These are phyloP conservation scores for Leptatherina wallacei DNA, from an alignment of 2,797 vertebrate genomes.

Conservation along the genomic window DNA sequence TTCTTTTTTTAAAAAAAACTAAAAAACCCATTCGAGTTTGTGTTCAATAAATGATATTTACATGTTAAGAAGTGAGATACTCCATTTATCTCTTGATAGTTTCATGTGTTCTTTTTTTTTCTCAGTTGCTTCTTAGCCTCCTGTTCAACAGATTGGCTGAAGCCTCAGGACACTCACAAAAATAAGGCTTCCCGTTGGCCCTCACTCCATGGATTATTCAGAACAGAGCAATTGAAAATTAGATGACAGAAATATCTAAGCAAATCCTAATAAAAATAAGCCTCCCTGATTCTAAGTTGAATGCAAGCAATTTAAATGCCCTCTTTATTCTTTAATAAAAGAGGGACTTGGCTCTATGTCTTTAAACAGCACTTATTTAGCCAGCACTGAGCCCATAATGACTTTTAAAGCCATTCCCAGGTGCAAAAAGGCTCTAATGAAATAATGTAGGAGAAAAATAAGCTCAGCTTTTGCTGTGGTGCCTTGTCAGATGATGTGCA, in stretches of 20 bases:
- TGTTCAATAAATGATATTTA: constrained; percentile 7
- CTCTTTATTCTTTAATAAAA: neutral
- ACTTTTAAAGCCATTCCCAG: constrained; percentile 5
- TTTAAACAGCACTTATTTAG: constrained; percentile 1
- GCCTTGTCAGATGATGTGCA: neutral
- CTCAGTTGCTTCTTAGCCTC: too few species aligned
- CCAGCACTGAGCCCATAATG: constrained; percentile 5
- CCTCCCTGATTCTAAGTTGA: neutral
- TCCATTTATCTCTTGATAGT: too few species aligned
- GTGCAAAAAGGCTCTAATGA: neutral
- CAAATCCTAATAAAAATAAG: constrained; percentile 3
- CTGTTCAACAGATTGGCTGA: constrained; percentile 47
- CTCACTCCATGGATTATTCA: constrained; percentile 41
- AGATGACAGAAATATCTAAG: neutral
- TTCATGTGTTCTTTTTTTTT: too few species aligned
- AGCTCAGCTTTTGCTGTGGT: constrained; percentile 2
- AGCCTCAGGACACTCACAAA: constrained; percentile 37
- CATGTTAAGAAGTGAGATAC: neutral
- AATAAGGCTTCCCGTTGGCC: constrained; percentile 30
- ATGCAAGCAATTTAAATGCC: neutral
- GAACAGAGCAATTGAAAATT: constrained; percentile 31
- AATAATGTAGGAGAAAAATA: neutral
- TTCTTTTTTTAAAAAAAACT: too few species aligned
- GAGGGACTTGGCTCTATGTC: neutral
- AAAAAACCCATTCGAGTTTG: constrained; percentile 5